Conservation (phyloP, 2,113 vertebrate species). For the Girardinichthys multiradiatus region DNA sequence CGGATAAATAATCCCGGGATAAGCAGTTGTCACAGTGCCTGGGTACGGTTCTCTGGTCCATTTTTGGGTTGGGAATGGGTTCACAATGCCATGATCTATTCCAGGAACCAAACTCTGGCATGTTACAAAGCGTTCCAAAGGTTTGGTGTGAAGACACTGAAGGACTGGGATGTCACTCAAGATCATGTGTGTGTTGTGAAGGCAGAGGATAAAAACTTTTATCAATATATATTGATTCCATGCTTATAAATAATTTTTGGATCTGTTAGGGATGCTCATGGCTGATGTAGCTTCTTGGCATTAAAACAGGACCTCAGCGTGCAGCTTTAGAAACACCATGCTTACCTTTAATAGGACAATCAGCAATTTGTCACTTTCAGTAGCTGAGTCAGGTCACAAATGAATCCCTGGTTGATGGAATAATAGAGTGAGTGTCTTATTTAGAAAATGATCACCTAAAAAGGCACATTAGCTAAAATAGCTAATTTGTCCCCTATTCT, state of each 20-base stretch:
- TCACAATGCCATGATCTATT: too few relatives aligned
- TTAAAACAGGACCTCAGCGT: constrained; percentile 21
- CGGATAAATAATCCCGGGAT: too few relatives aligned
- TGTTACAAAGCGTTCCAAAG: too few relatives aligned
- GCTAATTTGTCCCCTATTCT: constrained; percentile 1
- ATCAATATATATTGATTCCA: neutral
- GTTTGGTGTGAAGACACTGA: too few relatives aligned
- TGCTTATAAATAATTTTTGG: neutral
- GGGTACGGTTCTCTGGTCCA: too few relatives aligned
- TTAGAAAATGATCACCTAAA: constrained; percentile 21
- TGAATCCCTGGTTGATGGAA: constrained; percentile 6
- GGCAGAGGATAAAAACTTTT: neutral
- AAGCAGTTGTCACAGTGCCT: too few relatives aligned
- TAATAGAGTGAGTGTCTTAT: constrained; percentile 19
- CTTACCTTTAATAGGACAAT: neutral
- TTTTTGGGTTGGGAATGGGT: too few relatives aligned
- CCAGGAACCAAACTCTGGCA: too few relatives aligned
- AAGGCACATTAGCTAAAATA: constrained; percentile 23
- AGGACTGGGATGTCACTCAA: too few relatives aligned
- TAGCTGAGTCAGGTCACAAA: constrained; percentile 5
- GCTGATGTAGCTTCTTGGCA: constrained; percentile 24
- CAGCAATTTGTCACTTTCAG: constrained; percentile 4
- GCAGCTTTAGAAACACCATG: constrained; percentile 5
- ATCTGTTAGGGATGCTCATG: constrained; percentile 30
- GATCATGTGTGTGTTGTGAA: too few relatives aligned